These are phyloP conservation scores for Lepidurus packardi DNA, from an alignment of 1,140 invertebrate species.

Conservation along the genomic window DNA sequence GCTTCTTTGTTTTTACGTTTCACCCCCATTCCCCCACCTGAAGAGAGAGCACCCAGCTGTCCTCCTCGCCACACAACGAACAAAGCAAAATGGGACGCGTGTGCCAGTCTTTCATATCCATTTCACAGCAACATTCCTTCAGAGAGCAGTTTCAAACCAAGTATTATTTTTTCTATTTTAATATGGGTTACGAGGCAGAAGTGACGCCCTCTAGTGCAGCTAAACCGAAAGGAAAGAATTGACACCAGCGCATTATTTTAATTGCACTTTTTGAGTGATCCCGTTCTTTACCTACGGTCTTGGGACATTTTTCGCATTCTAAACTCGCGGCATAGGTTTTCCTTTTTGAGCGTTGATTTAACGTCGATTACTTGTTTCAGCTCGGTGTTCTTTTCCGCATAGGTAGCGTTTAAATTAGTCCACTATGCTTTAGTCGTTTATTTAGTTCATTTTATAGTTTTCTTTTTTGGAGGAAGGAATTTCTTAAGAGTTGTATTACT, in stretches of 20 bases:
- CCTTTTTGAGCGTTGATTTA: background rate
- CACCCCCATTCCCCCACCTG: background rate
- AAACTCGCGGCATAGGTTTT: background rate
- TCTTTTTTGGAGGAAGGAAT: background rate
- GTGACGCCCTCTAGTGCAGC: background rate
- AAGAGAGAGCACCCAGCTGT: background rate
- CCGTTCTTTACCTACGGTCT: background rate
- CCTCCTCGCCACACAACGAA: slow-evolving; percentile 11
- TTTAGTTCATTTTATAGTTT: background rate
- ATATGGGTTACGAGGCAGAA: background rate
- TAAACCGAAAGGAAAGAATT: background rate
- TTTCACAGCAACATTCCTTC: slow-evolving; percentile 21
- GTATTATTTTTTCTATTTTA: background rate
- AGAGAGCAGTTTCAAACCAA: background rate
- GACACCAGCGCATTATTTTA: background rate
- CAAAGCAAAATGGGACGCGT: slow-evolving; percentile 5
- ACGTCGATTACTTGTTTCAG: background rate
- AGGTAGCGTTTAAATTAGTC: background rate
- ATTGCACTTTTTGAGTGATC: slow-evolving; percentile 1
- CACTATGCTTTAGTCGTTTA: slow-evolving; percentile 12
- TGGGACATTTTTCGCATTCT: background rate
- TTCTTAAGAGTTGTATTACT: background rate
- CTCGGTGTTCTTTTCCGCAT: background rate
- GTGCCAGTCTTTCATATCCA: slow-evolving; percentile 18
- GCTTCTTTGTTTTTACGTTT: slow-evolving; percentile 5